A percentile compares a stretch with the other conserved stretches of the same genome.
Evolutionary conservation across 2,113 vertebrate genomes (phyloP).

Genomic region (Pachyramphus minor): DNA sequence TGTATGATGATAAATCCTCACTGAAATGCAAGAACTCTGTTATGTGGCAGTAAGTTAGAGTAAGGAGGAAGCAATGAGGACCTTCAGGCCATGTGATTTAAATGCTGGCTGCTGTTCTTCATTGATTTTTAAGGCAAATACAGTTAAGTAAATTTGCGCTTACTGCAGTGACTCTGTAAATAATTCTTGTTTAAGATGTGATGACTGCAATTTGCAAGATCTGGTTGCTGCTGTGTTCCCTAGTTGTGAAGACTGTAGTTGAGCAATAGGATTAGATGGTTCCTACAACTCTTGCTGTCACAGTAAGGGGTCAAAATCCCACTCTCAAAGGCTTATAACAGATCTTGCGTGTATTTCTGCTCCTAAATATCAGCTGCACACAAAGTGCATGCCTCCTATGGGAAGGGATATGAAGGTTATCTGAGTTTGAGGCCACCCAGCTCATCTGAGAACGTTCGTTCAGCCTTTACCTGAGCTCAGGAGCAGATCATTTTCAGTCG

Average conservation of each 20-base stretch:
- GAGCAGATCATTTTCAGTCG: not conserved
- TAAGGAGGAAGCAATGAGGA: not conserved
- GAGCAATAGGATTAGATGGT: not conserved
- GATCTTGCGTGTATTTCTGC: not conserved
- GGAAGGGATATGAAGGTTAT: not conserved
- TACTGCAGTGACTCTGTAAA: not conserved
- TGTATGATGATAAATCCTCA: not conserved
- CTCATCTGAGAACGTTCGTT: not conserved
- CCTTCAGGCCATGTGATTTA: not conserved
- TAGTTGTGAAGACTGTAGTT: not conserved
- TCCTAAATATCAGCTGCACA: not conserved
- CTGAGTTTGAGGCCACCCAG: not conserved
- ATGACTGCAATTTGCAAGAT: not conserved
- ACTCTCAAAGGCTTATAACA: not conserved
- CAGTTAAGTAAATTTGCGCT: not conserved
- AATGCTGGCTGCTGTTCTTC: not conserved
- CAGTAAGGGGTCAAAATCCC: not conserved
- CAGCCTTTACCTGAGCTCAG: constrained; percentile 54
- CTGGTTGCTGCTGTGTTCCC: not conserved
- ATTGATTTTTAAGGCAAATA: constrained; percentile 2
- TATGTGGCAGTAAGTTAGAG: not conserved
- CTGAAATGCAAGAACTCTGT: not conserved
- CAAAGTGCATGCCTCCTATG: not conserved
- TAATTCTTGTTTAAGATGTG: not conserved
- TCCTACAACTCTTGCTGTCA: not conserved